phyloP scores from a whole-genome alignment of 1,140 invertebrate species.

The Bacillus rossius region DNA sequence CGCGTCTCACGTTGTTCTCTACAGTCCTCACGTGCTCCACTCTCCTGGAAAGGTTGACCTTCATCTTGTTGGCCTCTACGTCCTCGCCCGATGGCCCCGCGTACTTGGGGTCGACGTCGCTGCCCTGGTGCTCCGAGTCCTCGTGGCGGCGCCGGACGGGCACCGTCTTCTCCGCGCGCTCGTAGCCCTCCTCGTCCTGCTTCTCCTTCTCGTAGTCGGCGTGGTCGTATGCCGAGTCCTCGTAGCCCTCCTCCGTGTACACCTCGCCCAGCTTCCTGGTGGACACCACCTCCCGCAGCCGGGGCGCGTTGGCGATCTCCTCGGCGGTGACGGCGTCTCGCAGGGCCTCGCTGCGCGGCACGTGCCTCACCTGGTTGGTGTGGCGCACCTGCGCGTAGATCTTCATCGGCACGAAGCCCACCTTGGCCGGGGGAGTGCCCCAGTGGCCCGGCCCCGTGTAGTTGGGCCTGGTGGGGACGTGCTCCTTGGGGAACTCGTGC shows the following conservation, averaged over 20 bases:
- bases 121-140: background rate
- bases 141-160: background rate
- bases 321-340: constrained; percentile 50
- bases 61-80: background rate
- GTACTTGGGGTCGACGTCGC: background rate
- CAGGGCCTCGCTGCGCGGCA: constrained; percentile 50
- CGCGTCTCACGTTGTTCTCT: background rate
- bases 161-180: constrained; percentile 10
- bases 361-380: constrained; percentile 51
- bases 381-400: constrained; percentile 48
- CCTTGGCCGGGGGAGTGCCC: constrained; percentile 40
- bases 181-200: constrained; percentile 36
- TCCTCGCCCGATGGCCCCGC: background rate
- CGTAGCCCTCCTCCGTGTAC: constrained; percentile 72
- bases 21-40: background rate
- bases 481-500: constrained; percentile 39
- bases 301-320: constrained; percentile 52
- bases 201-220: constrained; percentile 63
- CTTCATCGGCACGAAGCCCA: constrained; percentile 58
- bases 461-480: constrained; percentile 44
- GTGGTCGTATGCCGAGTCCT: constrained; percentile 71
- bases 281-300: constrained; percentile 58
- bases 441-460: constrained; percentile 45
- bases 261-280: constrained; percentile 53
- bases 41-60: background rate